Conservation (phyloP, 2,113 vertebrate genomes). For the Dasyprocta punctata region DNA sequence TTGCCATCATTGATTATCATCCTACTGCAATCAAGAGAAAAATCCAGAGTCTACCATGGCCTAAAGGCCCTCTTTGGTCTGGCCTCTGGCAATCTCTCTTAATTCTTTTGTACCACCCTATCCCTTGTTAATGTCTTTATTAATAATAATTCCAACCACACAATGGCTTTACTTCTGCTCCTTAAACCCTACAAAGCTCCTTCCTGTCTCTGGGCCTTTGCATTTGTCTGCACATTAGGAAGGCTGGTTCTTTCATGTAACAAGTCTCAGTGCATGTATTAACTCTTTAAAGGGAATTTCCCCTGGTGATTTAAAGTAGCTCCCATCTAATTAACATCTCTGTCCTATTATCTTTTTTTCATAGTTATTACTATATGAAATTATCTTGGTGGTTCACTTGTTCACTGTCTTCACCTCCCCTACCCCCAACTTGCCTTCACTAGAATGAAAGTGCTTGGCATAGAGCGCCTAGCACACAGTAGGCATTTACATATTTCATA, state of each 20-base stretch:
- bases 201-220: background rate
- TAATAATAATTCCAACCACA: background rate
- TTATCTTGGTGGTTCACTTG: constrained; percentile 24
- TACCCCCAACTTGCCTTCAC: background rate
- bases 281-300: background rate
- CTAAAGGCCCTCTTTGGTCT: background rate
- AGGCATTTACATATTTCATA: constrained; percentile 32
- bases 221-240: background rate
- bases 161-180: background rate
- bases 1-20: background rate
- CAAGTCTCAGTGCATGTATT: background rate
- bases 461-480: background rate
- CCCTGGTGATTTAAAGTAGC: background rate
- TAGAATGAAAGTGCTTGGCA: background rate
- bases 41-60: background rate
- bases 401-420: background rate
- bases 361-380: background rate
- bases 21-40: constrained; percentile 43
- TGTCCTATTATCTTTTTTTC: background rate
- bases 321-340: background rate
- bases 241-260: background rate
- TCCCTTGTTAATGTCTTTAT: background rate
- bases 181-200: background rate
- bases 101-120: background rate
- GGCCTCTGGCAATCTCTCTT: background rate